Percentiles rank a stretch among this genome's conserved stretches.
These are phyloP conservation scores for Margaritifera margaritifera DNA, from an alignment of 2,888 invertebrate species.

Conservation along the genomic window DNA sequence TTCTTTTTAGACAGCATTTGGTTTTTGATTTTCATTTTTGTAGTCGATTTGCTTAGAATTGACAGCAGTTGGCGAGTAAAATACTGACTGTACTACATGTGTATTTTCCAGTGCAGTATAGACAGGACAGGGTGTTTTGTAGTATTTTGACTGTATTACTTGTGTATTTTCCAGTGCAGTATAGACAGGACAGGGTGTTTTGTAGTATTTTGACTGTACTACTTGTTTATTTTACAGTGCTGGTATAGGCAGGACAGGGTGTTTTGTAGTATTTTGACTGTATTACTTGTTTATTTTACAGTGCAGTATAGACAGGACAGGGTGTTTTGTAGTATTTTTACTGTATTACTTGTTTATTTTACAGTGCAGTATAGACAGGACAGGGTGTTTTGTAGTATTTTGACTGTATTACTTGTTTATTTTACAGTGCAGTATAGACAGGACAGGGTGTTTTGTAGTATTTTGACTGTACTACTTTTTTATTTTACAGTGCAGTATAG, in stretches of 20 bases:
- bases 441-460: conserved; percentile 94
- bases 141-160: too few species aligned
- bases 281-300: conserved; percentile 85
- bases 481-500: conserved; percentile 93
- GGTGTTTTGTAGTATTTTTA: conserved; percentile 93
- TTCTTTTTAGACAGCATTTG: too few species aligned
- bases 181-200: conserved; percentile 95
- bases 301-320: conserved; percentile 96
- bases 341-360: too few species aligned
- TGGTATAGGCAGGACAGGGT: conserved; percentile 94
- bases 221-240: conserved; percentile 89
- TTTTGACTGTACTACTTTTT: too few species aligned
- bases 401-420: too few species aligned
- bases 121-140: conserved; percentile 94
- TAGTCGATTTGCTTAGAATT: too few species aligned
- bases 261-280: too few species aligned
- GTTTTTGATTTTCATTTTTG: too few species aligned
- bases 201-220: too few species aligned
- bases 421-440: conserved; percentile 94
- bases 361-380: conserved; percentile 95
- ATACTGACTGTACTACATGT: too few species aligned
- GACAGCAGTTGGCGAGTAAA: too few species aligned
- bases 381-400: conserved; percentile 93
- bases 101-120: conserved; percentile 89
- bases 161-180: conserved; percentile 92